Base-by-base conservation (phyloP, 1,140 invertebrate genomes). In the Heliconius hermathena region DNA sequence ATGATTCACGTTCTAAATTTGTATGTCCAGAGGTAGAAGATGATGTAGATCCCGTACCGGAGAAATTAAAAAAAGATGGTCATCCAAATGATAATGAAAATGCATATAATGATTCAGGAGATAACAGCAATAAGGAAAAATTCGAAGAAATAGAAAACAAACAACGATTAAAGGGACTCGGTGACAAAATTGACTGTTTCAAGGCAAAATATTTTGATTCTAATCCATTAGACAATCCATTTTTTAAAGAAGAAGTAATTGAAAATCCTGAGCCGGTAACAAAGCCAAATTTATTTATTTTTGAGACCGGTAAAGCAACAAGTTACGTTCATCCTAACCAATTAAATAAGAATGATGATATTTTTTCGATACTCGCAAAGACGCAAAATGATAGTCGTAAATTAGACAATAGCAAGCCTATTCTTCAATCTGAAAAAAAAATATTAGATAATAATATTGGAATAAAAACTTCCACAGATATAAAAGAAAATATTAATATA, bases 171-270 rank as follows among this genome's bases (percentile, higher is more conserved):
- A 88, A 84, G 76, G 96, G 96, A 16, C 90, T 97, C 13, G 97
- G 97, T 6, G 96, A 97, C 82, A 96, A 96, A 93, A 96, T 97
- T n/a, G 96, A 97, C 81, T 97, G 97, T 86, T 96, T 96, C 26
- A 97, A 97, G 90, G 92, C 92, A 5, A 97, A 97, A 93, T 97
- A 96, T 92, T 97, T 97, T 85, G 97, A 96, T 60, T 90, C 95
- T 71, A 95, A 97, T 90, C 97, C 97, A 4, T 90, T 97, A 74
- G 97, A 97, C 83, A 97, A 96, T 95, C 97, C 97, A 1, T 93
- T 97, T 80, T 97, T 97, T 88, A 90, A 95, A 74, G 97, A 97
- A 91, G 92, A 95, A 20, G 82, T 88, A 29, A 94, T 95, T 74
- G 82, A 88, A 16, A 83, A 89, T 71, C 94, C 94, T 20, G 88